Base-by-base conservation (phyloP, 2,113 vertebrate genomes). In the Mobula birostris region DNA sequence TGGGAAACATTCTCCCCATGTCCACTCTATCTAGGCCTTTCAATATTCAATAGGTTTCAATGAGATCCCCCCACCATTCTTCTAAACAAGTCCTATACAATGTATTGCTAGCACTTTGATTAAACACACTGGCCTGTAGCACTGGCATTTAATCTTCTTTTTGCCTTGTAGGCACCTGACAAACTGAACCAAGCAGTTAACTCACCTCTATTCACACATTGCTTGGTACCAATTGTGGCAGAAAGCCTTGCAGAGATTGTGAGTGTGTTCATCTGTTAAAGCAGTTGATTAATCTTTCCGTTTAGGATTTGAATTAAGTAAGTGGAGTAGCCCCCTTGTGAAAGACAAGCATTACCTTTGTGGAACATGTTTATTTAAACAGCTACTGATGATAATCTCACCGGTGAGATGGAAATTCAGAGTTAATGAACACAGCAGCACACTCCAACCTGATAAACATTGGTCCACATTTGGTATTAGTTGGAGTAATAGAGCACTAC, bases 101-200 rank as follows among this genome's bases (percentile, higher is more conserved):
- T 66, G 12, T 7, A 15, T n/a, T 29, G 58, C 11, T 6, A 48
- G n/a, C 24, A 48, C 8, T 70, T 48, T 93, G 91, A 93, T 93
- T 74, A 93, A 93, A 93, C 24, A 27, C 91, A 12, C n/a, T 7
- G 19, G 91, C 32, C 68, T 72, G 24, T 74, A 7, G 70, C 66
- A 21, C 40, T 93, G 68, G 68, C 68, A 74, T 74, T 93, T 93
- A 74, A 93, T 93, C 91, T 74, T 9, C 68, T 74, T 48, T 27
- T 24, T 68, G 90, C 90, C 63, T 92, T 6, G 0, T 36, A 24
- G 36, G 32, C n/a, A 19, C n/a, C 90, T 72, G 68, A 72, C 66
- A 72, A 72, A 92, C 17, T 72, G 66, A 36, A 70, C 63, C 36
- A 70, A 91, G 87, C 87, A 72, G 66, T 19, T 72, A 91, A 32